Evolutionary conservation across 2,797 vertebrate species (phyloP).

Genomic region (Paguma larvata): DNA sequence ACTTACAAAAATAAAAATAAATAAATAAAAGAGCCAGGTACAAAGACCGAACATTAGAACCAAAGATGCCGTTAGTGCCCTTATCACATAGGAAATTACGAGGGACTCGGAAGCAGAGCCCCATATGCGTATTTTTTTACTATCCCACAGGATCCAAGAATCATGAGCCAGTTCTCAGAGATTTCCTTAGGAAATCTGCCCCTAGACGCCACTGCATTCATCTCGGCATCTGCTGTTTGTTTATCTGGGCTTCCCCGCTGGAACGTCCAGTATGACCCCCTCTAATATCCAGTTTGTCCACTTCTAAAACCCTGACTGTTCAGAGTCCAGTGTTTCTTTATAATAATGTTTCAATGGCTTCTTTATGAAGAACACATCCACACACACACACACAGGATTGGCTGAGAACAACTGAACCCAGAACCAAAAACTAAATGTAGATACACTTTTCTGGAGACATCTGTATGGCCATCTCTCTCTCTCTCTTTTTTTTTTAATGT

Average conservation of each 20-base stretch:
- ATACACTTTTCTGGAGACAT: background rate
- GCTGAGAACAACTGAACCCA: background rate
- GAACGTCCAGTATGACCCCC: background rate
- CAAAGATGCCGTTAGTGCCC: background rate
- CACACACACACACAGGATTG: background rate
- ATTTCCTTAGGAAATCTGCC: background rate
- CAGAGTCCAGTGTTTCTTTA: background rate
- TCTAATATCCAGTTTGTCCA: background rate
- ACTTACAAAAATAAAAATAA: too few species aligned
- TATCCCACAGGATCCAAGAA: background rate
- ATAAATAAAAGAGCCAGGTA: background rate
- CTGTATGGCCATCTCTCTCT: too few species aligned
- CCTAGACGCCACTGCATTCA: accelerated
- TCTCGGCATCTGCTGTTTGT: background rate
- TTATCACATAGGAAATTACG: background rate
- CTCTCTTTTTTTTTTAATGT: too few species aligned
- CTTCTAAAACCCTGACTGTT: background rate
- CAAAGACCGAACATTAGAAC: background rate
- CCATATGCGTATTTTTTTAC: background rate
- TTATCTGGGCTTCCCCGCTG: background rate
- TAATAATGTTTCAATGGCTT: background rate
- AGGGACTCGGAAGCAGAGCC: background rate
- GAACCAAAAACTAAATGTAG: background rate
- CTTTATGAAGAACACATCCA: background rate
- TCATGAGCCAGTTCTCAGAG: background rate